Conservation (phyloP, 35 echinoderm and acorn worm genomes). For the Stichopus chloronotus region DNA sequence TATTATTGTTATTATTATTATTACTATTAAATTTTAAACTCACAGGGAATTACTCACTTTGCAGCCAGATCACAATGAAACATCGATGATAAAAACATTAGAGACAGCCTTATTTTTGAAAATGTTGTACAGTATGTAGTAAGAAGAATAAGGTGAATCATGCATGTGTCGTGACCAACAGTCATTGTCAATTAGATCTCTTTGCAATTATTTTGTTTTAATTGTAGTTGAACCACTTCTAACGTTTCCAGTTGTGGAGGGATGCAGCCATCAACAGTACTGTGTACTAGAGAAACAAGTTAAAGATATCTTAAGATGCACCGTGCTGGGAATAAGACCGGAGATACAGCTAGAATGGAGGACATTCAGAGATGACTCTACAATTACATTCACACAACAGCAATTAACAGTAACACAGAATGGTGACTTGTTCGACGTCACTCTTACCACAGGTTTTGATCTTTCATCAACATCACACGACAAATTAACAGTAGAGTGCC, state of each 20-base stretch:
- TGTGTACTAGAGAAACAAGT: not conserved
- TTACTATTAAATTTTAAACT: too few species aligned
- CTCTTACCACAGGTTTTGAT: not conserved
- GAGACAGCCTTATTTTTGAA: too few species aligned
- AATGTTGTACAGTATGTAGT: too few species aligned
- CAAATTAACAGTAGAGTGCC: not conserved
- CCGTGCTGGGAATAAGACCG: not conserved
- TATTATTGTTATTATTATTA: too few species aligned
- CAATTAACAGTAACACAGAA: not conserved
- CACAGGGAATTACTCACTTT: too few species aligned
- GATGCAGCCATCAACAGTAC: conserved; percentile 15
- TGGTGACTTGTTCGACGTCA: not conserved
- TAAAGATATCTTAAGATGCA: not conserved
- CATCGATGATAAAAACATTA: too few species aligned
- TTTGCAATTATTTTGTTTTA: too few species aligned
- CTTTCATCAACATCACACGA: not conserved
- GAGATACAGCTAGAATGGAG: not conserved
- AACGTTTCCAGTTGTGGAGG: not conserved
- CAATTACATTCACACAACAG: not conserved
- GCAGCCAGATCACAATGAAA: too few species aligned
- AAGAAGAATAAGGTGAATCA: too few species aligned
- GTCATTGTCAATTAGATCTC: too few species aligned
- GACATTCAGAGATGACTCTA: not conserved
- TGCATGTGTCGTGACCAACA: too few species aligned
- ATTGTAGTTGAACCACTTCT: not conserved